Evolutionary conservation across 2,113 vertebrate genomes (phyloP).

Genomic region (Xyrauchen texanus): DNA sequence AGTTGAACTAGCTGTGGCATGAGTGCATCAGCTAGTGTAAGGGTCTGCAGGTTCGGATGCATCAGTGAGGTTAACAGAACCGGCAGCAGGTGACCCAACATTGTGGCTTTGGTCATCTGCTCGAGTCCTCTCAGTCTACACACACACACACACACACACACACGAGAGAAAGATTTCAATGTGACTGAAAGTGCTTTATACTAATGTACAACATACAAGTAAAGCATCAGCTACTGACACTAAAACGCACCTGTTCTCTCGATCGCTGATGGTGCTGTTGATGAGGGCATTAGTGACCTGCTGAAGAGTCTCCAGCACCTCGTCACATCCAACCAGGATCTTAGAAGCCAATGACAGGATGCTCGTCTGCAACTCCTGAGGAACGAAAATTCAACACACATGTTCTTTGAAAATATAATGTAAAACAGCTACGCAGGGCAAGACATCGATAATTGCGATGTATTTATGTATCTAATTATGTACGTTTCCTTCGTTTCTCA

Average conservation of each 20-base stretch:
- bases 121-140: constrained; percentile 93
- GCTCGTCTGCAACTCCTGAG: constrained; percentile 91
- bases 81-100: constrained; percentile 94
- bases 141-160: background rate
- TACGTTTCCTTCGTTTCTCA: too few relatives aligned
- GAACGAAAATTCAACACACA: constrained; percentile 36
- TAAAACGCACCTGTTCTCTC: constrained; percentile 83
- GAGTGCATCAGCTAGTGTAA: constrained; percentile 91
- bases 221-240: background rate
- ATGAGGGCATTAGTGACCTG: constrained; percentile 94
- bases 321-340: constrained; percentile 94
- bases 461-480: too few relatives aligned
- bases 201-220: background rate
- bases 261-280: constrained; percentile 88
- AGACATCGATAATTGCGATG: background rate
- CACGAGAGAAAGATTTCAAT: background rate
- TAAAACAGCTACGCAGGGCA: background rate
- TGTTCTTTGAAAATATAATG: background rate
- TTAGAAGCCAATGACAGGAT: constrained; percentile 93
- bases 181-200: too few relatives aligned
- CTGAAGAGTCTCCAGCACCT: constrained; percentile 95
- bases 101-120: constrained; percentile 95
- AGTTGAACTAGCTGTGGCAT: constrained; percentile 98
- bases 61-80: constrained; percentile 94
- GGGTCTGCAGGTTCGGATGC: constrained; percentile 95